A percentile compares a stretch with the other conserved stretches of the same genome.
Evolutionary conservation across 2,113 vertebrate species (phyloP).

Genomic region (Oenanthe oenanthe): DNA sequence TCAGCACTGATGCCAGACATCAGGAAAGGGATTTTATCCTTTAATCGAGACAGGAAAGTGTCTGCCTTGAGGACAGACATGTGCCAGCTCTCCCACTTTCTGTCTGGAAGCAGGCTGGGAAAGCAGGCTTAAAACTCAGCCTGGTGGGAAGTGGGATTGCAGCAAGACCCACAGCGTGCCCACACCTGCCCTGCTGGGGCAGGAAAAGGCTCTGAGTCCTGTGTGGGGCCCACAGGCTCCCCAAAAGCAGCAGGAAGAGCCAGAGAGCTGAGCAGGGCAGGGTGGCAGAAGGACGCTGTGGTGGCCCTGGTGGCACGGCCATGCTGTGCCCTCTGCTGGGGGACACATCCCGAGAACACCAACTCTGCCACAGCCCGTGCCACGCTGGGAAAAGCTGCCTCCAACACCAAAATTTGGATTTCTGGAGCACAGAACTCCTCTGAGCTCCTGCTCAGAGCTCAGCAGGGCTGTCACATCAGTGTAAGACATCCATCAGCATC

Average conservation of each 20-base stretch:
- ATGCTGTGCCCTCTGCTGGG: constrained; percentile 65
- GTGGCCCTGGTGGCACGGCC: background rate
- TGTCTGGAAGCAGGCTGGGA: background rate
- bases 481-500: rapidly evolving
- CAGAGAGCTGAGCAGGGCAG: rapidly evolving
- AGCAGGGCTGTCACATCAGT: rapidly evolving
- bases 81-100: background rate
- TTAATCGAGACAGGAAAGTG: background rate
- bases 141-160: background rate
- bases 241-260: background rate
- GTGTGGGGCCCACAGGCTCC: background rate
- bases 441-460: rapidly evolving
- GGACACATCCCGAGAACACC: rapidly evolving
- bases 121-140: background rate
- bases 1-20: background rate
- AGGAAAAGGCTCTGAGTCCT: rapidly evolving
- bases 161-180: rapidly evolving
- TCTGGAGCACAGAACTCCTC: too few species aligned
- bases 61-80: background rate
- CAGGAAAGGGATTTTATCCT: background rate
- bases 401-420: rapidly evolving
- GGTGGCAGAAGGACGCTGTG: rapidly evolving
- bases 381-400: background rate
- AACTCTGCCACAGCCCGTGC: background rate
- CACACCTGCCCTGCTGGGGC: background rate